Percentiles rank a stretch among this genome's conserved stretches.
These are phyloP conservation scores for Palaemon carinicauda DNA, from an alignment of 1,140 invertebrate species.

Conservation along the genomic window DNA sequence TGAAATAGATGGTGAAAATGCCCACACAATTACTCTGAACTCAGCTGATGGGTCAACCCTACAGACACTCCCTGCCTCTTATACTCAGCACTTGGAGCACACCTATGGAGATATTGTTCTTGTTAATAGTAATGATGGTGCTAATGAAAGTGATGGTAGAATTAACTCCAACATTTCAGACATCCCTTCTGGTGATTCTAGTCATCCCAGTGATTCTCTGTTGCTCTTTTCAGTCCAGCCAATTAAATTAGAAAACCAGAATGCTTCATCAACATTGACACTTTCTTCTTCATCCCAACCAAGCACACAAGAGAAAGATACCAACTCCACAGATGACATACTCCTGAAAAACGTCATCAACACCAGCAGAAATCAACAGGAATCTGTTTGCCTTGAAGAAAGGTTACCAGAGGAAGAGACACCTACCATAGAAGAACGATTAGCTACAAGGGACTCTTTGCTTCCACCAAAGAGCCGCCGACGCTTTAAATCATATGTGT, in stretches of 20 bases:
- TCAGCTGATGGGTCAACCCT: conserved; percentile 34
- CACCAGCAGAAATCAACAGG: too few species aligned
- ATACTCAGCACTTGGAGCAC: conserved; percentile 28
- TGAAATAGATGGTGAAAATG: not conserved
- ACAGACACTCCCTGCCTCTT: conserved; percentile 28
- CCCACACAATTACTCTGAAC: conserved; percentile 42
- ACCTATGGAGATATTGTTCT: conserved; percentile 41
- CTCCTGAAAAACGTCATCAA: too few species aligned
- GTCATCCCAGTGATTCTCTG: too few species aligned
- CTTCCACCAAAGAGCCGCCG: conserved; percentile 42
- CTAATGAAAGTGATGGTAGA: not conserved
- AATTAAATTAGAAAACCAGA: too few species aligned
- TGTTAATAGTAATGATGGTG: not conserved
- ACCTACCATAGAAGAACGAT: conserved; percentile 42
- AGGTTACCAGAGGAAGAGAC: not conserved
- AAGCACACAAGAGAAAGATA: too few species aligned
- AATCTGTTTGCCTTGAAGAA: too few species aligned
- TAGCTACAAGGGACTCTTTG: conserved; percentile 53
- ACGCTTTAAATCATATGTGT: conserved; percentile 7
- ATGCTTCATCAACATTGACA: too few species aligned
- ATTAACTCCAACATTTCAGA: too few species aligned
- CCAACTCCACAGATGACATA: too few species aligned
- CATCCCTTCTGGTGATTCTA: too few species aligned
- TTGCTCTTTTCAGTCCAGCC: too few species aligned
- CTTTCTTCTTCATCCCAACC: too few species aligned